Base-by-base conservation (phyloP, 2,888 invertebrate genomes). In the Drosophila monieri region DNA sequence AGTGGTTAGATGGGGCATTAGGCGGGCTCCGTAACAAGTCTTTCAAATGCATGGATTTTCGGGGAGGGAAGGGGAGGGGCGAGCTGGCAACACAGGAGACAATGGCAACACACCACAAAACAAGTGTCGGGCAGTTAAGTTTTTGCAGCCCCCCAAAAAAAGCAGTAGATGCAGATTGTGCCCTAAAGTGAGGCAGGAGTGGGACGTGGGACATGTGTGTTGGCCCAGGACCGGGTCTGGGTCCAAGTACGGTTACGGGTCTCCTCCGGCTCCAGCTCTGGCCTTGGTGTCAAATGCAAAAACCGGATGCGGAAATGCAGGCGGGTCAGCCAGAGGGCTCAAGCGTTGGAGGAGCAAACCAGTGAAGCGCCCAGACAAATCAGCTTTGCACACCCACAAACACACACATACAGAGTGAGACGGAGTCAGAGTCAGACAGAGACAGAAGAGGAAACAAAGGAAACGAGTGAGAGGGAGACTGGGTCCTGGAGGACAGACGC, bases 291-390 rank as follows among this genome's bases (percentile, higher is more conserved):
- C 81, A 83, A 80, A 80, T 85, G 85, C 81, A 87, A 87, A 68
- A 87, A 73, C 83, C 83, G 88, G 83, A 88, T 85, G 83, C 86
- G 88, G 88, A 87, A 84, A 85, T 85, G 88, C 87, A 81, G 85
- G 76, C 87, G 57, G 62, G 14, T 68, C 66, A 73, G 52, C 60
- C 61, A 49, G 55, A 48, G 67, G 67, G 57, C 67, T 69, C 76
- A 74, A 74, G 64, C 83, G 68, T 60, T 65, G 67, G 65, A 59
- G 62, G 70, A 86, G 68, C 75, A 52, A 73, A 72, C 80, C 80
- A 81, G 85, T 86, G 80, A 80, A 76, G 80, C 87, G 72, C 70
- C 69, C 80, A 81, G 77, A 74, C 79, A 84, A 87, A 88, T 88
- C 88, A 78, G 85, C 85, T 84, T 84, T 83, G 55, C 66, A 47